phyloP scores from a whole-genome alignment of 2,113 vertebrate species.

The Brachyistius frenatus region DNA sequence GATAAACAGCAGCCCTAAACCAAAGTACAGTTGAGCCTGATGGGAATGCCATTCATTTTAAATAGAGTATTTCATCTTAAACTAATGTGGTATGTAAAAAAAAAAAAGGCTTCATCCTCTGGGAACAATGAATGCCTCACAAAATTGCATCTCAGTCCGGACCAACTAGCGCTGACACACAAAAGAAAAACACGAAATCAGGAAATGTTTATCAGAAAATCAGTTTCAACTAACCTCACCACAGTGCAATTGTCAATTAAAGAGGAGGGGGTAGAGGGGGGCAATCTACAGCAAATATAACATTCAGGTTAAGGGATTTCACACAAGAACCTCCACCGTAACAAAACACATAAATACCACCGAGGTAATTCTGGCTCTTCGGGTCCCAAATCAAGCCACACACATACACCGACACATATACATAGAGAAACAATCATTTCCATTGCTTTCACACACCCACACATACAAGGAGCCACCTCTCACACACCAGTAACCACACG shows the following conservation, averaged over 20 bases:
- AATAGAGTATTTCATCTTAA: too few relatives aligned
- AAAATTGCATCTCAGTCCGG: neutral
- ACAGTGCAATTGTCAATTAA: constrained; percentile 7
- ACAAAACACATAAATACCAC: constrained; percentile 56
- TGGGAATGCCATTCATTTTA: too few relatives aligned
- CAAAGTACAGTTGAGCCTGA: too few relatives aligned
- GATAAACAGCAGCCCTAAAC: too few relatives aligned
- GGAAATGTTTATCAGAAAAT: constrained; percentile 20
- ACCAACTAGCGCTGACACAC: too few relatives aligned
- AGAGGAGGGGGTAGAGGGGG: constrained; percentile 7
- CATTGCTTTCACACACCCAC: constrained; percentile 65
- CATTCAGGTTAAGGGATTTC: constrained; percentile 59
- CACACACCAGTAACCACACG: constrained; percentile 63
- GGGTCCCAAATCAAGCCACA: constrained; percentile 38
- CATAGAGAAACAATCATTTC: constrained; percentile 47
- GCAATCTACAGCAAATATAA: constrained; percentile 34
- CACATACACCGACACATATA: constrained; percentile 34
- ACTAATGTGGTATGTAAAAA: too few relatives aligned
- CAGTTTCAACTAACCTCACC: neutral
- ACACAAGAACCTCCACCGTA: constrained; percentile 44
- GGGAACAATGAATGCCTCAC: too few relatives aligned
- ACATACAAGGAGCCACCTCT: constrained; percentile 45
- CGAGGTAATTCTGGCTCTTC: constrained; percentile 42
- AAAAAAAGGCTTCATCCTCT: too few relatives aligned
- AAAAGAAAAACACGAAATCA: neutral